These are phyloP conservation scores for Sebastolobus altivelis DNA, from an alignment of 2,797 vertebrate genomes.

Conservation along the genomic window DNA sequence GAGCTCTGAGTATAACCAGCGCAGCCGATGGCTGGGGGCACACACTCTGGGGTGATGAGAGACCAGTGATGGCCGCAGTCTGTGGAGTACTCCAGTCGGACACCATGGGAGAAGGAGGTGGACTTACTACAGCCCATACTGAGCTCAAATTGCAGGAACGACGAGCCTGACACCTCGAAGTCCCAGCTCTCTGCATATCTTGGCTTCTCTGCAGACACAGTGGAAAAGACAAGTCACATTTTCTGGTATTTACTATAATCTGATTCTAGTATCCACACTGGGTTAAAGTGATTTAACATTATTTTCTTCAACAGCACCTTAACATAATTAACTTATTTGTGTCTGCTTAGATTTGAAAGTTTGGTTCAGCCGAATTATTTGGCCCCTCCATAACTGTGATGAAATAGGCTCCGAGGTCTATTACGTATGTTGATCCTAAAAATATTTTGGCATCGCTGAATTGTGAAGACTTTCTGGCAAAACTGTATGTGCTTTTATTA, in stretches of 20 bases:
- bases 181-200: conserved; percentile 99
- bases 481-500: no score
- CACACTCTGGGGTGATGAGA: conserved; percentile 94
- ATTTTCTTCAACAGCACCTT: background rate
- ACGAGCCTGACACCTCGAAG: conserved; percentile 94
- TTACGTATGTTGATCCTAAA: background rate
- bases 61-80: conserved; percentile 96
- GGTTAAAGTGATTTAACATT: background rate
- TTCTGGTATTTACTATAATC: background rate
- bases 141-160: conserved; percentile 96
- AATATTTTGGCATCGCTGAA: background rate
- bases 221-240: background rate
- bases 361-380: background rate
- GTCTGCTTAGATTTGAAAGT: background rate
- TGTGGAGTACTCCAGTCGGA: conserved; percentile 94
- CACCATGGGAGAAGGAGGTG: conserved; percentile 87
- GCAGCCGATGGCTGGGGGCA: conserved; percentile 96
- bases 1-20: conserved; percentile 95
- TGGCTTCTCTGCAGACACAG: conserved; percentile 88
- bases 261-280: background rate
- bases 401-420: background rate
- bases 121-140: conserved; percentile 98
- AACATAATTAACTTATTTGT: background rate
- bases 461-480: no score
- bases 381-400: background rate